Conservation (phyloP, 2,113 vertebrate species). For the Asarcornis scutulata region DNA sequence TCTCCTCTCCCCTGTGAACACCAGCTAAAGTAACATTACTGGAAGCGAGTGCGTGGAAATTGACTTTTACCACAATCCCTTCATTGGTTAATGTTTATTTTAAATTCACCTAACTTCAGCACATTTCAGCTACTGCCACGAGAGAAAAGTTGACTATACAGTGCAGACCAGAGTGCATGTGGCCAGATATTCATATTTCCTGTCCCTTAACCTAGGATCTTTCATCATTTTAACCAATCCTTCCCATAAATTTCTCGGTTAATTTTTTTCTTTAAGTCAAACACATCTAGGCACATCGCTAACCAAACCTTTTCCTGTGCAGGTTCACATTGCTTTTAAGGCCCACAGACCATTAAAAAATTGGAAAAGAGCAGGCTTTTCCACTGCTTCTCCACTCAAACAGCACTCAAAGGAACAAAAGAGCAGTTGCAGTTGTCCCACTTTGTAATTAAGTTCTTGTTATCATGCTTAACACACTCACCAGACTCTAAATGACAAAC, state of each 20-base stretch:
- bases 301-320: background rate
- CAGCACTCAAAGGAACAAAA: background rate
- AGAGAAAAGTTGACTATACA: background rate
- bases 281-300: background rate
- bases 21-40: fast-evolving
- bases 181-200: background rate
- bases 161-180: fast-evolving
- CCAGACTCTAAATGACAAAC: background rate
- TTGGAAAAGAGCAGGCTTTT: background rate
- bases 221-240: background rate
- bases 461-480: background rate
- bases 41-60: background rate
- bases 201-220: background rate
- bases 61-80: background rate
- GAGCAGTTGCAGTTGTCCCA: background rate
- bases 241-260: background rate
- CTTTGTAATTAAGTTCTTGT: background rate
- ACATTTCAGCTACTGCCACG: background rate
- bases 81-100: background rate
- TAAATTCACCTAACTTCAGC: background rate
- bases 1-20: background rate
- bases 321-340: background rate
- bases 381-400: background rate
- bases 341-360: background rate
- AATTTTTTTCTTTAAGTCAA: background rate